Evolutionary conservation across 2,888 invertebrate genomes (phyloP).

Genomic region (Pristionchus exspectatus): DNA sequence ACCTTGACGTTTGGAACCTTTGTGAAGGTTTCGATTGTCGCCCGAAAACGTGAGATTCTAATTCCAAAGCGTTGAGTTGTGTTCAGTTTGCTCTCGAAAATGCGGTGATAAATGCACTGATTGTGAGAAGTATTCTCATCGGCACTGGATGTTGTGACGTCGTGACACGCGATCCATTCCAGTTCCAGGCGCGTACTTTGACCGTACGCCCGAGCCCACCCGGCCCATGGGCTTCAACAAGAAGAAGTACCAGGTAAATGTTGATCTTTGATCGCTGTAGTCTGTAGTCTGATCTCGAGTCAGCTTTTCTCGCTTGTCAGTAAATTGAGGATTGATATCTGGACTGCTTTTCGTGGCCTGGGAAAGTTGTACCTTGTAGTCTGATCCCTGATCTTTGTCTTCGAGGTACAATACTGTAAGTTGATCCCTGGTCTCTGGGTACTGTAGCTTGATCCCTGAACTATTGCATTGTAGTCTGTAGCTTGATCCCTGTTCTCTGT

Average conservation of each 20-base stretch:
- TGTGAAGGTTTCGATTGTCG: no score
- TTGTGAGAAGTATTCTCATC: no score
- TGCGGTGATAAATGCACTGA: not conserved
- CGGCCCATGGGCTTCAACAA: conserved; percentile 70
- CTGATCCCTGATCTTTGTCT: no score
- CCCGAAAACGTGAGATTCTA: no score
- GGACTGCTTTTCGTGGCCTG: no score
- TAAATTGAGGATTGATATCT: no score
- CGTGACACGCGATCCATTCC: not conserved
- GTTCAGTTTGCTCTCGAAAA: no score
- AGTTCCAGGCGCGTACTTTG: conserved; percentile 71
- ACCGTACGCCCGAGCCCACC: conserved; percentile 72
- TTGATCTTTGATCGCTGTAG: conserved; percentile 15
- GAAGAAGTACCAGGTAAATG: conserved; percentile 62
- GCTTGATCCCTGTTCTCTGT: not conserved
- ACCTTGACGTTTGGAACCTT: no score
- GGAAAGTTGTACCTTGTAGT: no score
- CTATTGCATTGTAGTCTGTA: not conserved
- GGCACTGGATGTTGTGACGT: not conserved
- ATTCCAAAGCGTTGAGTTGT: no score
- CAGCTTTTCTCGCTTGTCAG: not conserved
- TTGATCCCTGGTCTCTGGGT: not conserved
- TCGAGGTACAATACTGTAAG: no score
- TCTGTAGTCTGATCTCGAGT: not conserved
- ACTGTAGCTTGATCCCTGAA: not conserved